These are phyloP conservation scores for Tragulus kanchil DNA, from an alignment of 2,113 vertebrate genomes.

Conservation along the genomic window DNA sequence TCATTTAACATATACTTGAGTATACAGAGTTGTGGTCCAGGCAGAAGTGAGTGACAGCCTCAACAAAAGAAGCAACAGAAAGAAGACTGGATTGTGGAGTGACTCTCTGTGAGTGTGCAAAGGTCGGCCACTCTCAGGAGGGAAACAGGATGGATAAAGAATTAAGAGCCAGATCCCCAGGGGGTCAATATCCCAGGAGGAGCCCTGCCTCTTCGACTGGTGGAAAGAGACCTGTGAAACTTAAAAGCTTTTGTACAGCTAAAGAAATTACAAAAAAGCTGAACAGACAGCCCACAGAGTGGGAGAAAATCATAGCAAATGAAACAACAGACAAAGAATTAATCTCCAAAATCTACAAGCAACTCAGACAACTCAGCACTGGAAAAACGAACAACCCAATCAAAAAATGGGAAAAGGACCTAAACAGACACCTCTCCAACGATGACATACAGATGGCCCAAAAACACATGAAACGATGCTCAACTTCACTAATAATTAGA, in stretches of 20 bases:
- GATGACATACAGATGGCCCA: too few species aligned
- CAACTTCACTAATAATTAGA: too few species aligned
- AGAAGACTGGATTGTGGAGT: background rate
- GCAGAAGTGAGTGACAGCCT: background rate
- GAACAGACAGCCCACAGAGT: too few species aligned
- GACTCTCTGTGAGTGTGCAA: background rate
- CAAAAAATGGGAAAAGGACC: too few species aligned
- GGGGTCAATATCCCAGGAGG: background rate
- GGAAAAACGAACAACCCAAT: too few species aligned
- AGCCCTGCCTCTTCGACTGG: background rate
- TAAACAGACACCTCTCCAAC: too few species aligned
- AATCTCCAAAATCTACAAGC: too few species aligned
- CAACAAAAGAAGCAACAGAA: background rate
- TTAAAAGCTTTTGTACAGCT: background rate
- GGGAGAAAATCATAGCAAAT: too few species aligned
- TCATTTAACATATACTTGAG: background rate
- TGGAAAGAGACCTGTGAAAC: background rate
- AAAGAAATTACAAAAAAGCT: too few species aligned
- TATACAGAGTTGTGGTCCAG: background rate
- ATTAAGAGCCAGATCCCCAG: background rate
- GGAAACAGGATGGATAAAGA: background rate
- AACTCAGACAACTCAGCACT: too few species aligned
- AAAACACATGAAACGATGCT: too few species aligned
- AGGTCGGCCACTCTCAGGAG: background rate
- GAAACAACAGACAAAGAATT: too few species aligned